phyloP scores from a whole-genome alignment of 2,113 vertebrate genomes.

The Mirza zaza region DNA sequence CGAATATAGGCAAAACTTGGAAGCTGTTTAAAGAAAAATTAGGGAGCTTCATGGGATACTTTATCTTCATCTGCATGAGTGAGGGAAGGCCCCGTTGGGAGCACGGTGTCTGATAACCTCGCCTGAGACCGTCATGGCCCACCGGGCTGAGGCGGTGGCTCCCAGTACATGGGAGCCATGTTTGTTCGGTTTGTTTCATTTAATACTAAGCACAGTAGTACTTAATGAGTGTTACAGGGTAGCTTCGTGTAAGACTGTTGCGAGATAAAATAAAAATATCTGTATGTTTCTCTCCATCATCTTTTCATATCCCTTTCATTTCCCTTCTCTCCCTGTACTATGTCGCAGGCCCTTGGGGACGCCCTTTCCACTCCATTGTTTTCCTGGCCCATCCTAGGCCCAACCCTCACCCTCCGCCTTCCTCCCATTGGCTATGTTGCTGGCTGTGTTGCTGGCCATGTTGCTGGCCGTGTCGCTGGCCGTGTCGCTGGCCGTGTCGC shows the following conservation, averaged over 20 bases:
- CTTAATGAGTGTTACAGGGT: not conserved
- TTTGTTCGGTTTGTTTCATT: not conserved
- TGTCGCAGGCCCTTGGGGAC: too few species aligned
- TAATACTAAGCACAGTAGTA: not conserved
- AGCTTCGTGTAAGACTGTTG: not conserved
- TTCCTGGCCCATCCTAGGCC: too few species aligned
- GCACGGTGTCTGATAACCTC: not conserved
- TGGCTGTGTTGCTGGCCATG: too few species aligned
- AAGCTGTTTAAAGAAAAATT: slow-evolving; percentile 22
- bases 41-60: not conserved
- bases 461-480: too few species aligned
- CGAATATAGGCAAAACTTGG: not conserved
- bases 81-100: not conserved
- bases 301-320: not conserved
- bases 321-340: not conserved
- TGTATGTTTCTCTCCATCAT: not conserved
- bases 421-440: not conserved
- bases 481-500: too few species aligned
- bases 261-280: not conserved
- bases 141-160: not conserved
- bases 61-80: not conserved
- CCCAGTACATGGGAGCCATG: not conserved
- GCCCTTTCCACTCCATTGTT: not conserved
- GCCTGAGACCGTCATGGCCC: not conserved
- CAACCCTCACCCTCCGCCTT: not conserved